A percentile compares a stretch with the other conserved stretches of the same genome.
Conservation (phyloP, 2,113 vertebrate genomes). For the Pheucticus melanocephalus region DNA sequence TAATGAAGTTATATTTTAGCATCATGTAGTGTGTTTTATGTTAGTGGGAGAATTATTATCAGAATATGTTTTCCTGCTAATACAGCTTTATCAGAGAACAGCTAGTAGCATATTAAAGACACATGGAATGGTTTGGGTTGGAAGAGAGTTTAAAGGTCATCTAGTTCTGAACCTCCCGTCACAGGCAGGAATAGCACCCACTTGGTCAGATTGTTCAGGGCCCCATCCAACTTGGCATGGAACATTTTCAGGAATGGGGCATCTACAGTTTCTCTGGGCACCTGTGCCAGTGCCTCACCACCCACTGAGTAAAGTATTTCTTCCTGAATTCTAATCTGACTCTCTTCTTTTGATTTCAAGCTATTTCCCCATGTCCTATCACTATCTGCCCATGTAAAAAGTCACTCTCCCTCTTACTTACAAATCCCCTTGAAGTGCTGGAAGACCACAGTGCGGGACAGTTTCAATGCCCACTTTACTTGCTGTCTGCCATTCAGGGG, state of each 20-base stretch:
- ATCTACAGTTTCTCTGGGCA: neutral
- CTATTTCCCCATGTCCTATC: neutral
- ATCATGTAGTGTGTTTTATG: neutral
- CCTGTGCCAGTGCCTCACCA: neutral
- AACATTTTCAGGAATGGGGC: neutral
- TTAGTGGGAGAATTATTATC: neutral
- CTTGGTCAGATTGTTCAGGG: neutral
- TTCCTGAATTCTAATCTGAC: neutral
- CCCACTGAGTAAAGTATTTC: neutral
- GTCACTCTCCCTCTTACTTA: neutral
- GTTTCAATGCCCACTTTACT: neutral
- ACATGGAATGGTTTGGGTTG: neutral
- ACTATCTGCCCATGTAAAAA: neutral
- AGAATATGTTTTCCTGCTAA: neutral
- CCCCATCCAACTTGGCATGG: neutral
- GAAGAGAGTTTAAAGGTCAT: neutral
- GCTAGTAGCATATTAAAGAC: neutral
- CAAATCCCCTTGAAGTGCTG: neutral
- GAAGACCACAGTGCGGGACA: neutral
- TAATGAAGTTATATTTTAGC: neutral
- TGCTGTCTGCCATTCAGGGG: neutral
- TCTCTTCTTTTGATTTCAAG: neutral
- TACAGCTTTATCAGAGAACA: neutral
- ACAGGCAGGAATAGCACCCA: neutral
- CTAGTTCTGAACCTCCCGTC: neutral